A percentile compares a stretch with the other conserved stretches of the same genome.
These are phyloP conservation scores for Ptychoptera albimana DNA, from an alignment of 2,888 invertebrate species.

Conservation along the genomic window DNA sequence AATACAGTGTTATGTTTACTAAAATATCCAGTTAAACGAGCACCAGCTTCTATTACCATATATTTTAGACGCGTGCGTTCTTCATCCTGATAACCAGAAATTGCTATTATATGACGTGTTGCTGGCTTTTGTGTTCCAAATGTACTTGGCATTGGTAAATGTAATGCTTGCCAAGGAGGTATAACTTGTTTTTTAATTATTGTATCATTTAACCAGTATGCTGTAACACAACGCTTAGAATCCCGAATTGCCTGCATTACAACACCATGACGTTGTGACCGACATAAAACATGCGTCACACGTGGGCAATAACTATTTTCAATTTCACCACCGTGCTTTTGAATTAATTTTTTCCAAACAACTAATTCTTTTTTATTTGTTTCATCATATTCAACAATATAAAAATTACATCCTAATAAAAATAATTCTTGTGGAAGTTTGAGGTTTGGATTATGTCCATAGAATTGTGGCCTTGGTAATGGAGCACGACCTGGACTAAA, in stretches of 20 bases:
- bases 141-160: slow-evolving; percentile 61
- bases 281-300: slow-evolving; percentile 84
- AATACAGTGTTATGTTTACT: slow-evolving; percentile 64
- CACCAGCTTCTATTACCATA: slow-evolving; percentile 76
- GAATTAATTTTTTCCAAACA: slow-evolving; percentile 55
- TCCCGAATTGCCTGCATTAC: slow-evolving; percentile 67
- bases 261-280: slow-evolving; percentile 77
- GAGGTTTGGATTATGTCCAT: slow-evolving; percentile 84
- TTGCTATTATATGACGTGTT: slow-evolving; percentile 59
- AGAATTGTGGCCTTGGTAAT: slow-evolving; percentile 56
- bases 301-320: slow-evolving; percentile 69
- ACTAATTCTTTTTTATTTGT: slow-evolving; percentile 44
- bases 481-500: slow-evolving; percentile 36
- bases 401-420: slow-evolving; percentile 84
- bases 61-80: slow-evolving; percentile 67
- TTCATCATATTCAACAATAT: slow-evolving; percentile 67
- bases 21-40: slow-evolving; percentile 62
- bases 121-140: slow-evolving; percentile 55
- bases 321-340: slow-evolving; percentile 74
- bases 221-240: slow-evolving; percentile 58
- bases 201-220: slow-evolving; percentile 85
- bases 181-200: slow-evolving; percentile 68
- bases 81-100: slow-evolving; percentile 80
- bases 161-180: slow-evolving; percentile 88
- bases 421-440: slow-evolving; percentile 81